Base-by-base conservation (phyloP, 2,797 vertebrate genomes). In the Gymnoscopelus braueri region DNA sequence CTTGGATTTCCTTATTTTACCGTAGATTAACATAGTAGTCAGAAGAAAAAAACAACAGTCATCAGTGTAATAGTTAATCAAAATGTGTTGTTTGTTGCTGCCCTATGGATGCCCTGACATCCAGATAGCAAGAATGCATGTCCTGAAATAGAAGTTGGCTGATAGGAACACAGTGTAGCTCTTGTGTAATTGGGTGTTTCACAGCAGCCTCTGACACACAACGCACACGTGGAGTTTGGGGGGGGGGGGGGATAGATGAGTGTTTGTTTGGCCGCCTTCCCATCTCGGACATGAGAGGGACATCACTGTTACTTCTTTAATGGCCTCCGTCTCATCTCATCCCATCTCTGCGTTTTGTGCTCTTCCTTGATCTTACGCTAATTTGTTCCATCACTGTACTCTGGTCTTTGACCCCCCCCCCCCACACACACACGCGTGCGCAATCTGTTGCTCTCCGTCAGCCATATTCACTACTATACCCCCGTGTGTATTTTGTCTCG, bases 291-390 rank as follows among this genome's bases (percentile, higher is more conserved):
- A n/a, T n/a, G 55, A 0, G 0, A n/a, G 50, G 55, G 66, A 79
- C 79, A 71, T 73, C 1, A 0, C 65, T 52, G 15, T 39, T 19
- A 32, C 77, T 75, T 4, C 32, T 81, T 86, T 79, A 79, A 78
- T 79, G 64, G 71, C 56, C 35, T 54, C 2, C 7, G 39, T 5
- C 39, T 59, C 57, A 63, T 77, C 75, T 55, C 39, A 58, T 75
- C 64, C 60, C n/a, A 60, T 78, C 68, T 71, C 72, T 55, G 58
- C 59, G 44, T 66, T 63, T 49, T 70, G 12, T 59, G 55, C 55
- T 71, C 53, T 1, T 13, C 50, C 49, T 23, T 14, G 64, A 15
- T 56, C 74, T 54, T 52, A 73, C 52, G 60, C 83, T 29, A 61
- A 39, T 58, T 80, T 60, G 74, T 66, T 50, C 29, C 6, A 29